Conservation (phyloP, 2,797 vertebrate genomes). For the Oryzias dopingdopingensis region DNA sequence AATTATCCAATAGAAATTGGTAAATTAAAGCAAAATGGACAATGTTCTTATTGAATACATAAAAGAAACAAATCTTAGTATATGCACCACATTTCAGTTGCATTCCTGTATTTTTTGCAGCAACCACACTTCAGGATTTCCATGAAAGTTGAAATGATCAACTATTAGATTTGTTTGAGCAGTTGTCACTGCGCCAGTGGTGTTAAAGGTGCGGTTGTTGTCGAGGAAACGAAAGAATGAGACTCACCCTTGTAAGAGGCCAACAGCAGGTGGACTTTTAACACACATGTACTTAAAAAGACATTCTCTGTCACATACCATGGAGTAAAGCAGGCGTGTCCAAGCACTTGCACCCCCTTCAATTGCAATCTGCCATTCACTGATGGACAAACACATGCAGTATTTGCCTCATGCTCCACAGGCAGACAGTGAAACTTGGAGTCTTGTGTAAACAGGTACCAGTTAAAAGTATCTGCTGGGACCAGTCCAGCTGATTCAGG, state of each 20-base stretch:
- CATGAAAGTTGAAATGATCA: conserved; percentile 31
- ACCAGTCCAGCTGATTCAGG: conserved; percentile 61
- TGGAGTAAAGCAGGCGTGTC: conserved; percentile 58
- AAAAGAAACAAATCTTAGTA: too few species aligned
- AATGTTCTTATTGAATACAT: too few species aligned
- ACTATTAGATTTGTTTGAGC: conserved; percentile 26
- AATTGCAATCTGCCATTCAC: conserved; percentile 48
- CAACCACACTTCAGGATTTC: conserved; percentile 5
- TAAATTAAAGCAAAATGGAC: too few species aligned
- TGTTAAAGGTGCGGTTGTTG: conserved; percentile 44
- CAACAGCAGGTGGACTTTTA: conserved; percentile 67
- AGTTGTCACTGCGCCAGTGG: conserved; percentile 37
- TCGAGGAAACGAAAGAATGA: conserved; percentile 50
- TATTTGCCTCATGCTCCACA: conserved; percentile 24
- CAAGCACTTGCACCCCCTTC: conserved; percentile 43
- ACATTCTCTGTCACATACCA: conserved; percentile 51
- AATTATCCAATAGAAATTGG: too few species aligned
- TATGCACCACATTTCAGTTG: conserved; percentile 5
- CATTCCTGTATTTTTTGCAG: conserved; percentile 26
- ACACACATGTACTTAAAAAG: conserved; percentile 32
- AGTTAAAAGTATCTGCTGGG: conserved; percentile 58
- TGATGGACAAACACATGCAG: conserved; percentile 34
- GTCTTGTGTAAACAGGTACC: conserved; percentile 68
- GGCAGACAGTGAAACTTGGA: conserved; percentile 21
- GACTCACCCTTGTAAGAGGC: conserved; percentile 49